Conservation (phyloP, 2,888 invertebrate species). For the Bellardia bayeri region DNA sequence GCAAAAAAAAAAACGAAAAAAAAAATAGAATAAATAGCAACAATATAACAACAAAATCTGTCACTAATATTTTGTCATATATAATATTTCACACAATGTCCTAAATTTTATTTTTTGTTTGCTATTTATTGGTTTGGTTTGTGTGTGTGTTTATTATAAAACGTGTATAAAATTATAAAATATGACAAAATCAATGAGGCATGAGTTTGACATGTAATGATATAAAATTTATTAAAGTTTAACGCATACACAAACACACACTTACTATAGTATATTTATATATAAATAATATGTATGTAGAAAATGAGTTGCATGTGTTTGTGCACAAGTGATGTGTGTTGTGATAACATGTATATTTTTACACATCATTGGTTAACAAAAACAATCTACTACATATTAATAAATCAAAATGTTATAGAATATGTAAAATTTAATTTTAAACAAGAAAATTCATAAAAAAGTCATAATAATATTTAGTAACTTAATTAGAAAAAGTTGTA, state of each 20-base stretch:
- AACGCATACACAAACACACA: background rate
- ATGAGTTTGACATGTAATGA: constrained; percentile 60
- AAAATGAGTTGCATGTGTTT: too few species aligned
- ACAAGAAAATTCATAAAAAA: background rate
- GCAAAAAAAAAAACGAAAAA: background rate
- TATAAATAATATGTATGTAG: too few species aligned
- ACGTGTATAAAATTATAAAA: constrained; percentile 58
- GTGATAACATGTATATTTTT: constrained; percentile 45
- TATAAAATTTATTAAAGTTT: constrained; percentile 41
- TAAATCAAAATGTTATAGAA: background rate
- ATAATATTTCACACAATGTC: constrained; percentile 1
- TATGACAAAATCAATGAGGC: constrained; percentile 70
- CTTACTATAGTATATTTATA: too few species aligned
- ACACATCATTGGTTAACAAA: constrained; percentile 29
- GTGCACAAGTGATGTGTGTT: background rate
- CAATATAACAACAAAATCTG: background rate
- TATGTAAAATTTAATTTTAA: background rate
- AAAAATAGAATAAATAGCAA: background rate
- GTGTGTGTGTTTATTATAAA: background rate
- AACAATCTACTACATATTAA: background rate
- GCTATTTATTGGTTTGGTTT: background rate
- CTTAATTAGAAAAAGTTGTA: too few species aligned
- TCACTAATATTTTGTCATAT: constrained; percentile 9
- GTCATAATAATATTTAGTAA: too few species aligned
- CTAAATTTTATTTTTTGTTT: background rate